phyloP scores from a whole-genome alignment of 2,888 invertebrate species.

The Carabus problematicus region DNA sequence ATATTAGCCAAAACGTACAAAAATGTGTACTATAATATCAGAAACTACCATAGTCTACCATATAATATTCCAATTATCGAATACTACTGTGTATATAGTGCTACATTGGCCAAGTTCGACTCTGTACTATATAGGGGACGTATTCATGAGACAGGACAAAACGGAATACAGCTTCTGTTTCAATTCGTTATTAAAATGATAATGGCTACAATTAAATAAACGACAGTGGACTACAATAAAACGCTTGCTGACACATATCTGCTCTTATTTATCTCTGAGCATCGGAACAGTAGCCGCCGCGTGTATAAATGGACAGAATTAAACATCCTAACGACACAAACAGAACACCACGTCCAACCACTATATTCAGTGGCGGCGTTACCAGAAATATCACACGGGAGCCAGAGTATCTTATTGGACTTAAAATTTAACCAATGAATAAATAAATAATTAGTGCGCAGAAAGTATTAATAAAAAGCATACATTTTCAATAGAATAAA shows the following conservation, averaged over 20 bases:
- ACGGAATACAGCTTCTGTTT: constrained; percentile 19
- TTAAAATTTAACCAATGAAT: no score
- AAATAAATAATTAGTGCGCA: no score
- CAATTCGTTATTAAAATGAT: constrained; percentile 37
- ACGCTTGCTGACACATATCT: constrained; percentile 32
- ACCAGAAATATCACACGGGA: no score
- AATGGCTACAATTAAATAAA: constrained; percentile 33
- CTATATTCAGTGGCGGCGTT: no score
- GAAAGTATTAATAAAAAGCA: no score
- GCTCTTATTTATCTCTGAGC: constrained; percentile 24
- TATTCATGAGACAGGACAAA: constrained; percentile 32
- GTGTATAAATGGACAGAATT: constrained; percentile 23
- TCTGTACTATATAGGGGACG: constrained; percentile 6
- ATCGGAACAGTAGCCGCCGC: constrained; percentile 9
- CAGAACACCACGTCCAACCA: no score
- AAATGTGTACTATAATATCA: no score
- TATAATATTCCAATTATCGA: not conserved
- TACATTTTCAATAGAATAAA: no score
- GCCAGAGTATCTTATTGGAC: no score
- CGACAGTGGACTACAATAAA: constrained; percentile 26
- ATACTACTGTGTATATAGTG: constrained; percentile 2
- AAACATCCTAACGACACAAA: no score
- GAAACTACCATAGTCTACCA: not conserved
- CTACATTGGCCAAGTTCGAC: no score
- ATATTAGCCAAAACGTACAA: no score